Evolutionary conservation across 2,888 invertebrate genomes (phyloP).

Genomic region (Mythimna ferrago): DNA sequence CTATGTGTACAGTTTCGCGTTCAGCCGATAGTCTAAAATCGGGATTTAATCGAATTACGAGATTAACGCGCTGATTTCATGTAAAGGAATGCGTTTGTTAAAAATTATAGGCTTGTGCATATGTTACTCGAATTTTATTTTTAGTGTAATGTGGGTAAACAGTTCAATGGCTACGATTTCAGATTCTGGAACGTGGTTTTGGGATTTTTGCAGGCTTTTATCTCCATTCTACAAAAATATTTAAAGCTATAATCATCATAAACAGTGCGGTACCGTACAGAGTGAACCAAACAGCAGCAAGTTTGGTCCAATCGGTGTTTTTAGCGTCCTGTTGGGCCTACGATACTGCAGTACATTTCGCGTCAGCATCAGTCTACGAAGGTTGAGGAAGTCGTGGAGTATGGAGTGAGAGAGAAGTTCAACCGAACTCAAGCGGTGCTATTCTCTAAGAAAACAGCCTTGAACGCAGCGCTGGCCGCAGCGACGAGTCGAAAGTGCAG

Average conservation of each 20-base stretch:
- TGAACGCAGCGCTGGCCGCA: too few relatives aligned
- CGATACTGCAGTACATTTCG: too few relatives aligned
- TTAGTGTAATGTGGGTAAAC: not conserved
- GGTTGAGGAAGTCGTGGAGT: too few relatives aligned
- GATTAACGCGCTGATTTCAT: conserved; percentile 40
- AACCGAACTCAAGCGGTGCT: too few relatives aligned
- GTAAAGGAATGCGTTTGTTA: conserved; percentile 25
- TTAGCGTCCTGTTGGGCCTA: too few relatives aligned
- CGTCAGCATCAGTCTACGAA: too few relatives aligned
- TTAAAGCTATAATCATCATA: not conserved
- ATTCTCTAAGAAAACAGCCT: too few relatives aligned
- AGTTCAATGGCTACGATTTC: not conserved
- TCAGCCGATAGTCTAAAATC: conserved; percentile 52
- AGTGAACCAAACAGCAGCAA: too few relatives aligned
- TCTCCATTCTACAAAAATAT: not conserved
- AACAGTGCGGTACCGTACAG: not conserved
- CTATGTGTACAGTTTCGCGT: conserved; percentile 26
- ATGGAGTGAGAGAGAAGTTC: too few relatives aligned
- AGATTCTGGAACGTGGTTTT: not conserved
- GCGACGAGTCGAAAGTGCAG: too few relatives aligned
- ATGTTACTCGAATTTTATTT: not conserved
- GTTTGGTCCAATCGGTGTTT: too few relatives aligned
- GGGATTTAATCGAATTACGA: conserved; percentile 46
- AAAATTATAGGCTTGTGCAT: conserved; percentile 5
- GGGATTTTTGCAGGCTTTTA: not conserved